A percentile compares a stretch with the other conserved stretches of the same genome.
Conservation (phyloP, 2,113 vertebrate species). For the Seriola quinqueradiata region DNA sequence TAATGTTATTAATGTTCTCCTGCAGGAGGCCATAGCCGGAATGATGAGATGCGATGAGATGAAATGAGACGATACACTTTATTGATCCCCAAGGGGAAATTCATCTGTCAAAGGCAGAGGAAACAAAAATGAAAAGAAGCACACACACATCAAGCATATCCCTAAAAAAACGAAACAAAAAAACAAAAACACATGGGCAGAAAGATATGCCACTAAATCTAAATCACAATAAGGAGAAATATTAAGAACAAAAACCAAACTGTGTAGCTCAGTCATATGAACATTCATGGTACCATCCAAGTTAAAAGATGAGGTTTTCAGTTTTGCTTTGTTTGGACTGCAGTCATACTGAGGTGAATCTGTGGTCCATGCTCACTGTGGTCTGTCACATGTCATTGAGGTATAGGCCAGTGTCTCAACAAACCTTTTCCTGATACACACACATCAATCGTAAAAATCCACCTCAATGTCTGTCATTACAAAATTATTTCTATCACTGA, state of each 20-base stretch:
- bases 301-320: background rate
- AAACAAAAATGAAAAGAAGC: slow-evolving; percentile 58
- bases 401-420: background rate
- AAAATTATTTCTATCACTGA: slow-evolving; percentile 2
- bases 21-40: slow-evolving; percentile 59
- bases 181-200: background rate
- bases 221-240: slow-evolving; percentile 1
- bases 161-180: slow-evolving; percentile 15
- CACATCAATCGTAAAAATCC: background rate
- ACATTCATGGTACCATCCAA: background rate
- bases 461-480: background rate
- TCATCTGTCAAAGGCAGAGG: slow-evolving; percentile 61
- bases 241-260: background rate
- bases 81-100: slow-evolving; percentile 78
- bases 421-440: slow-evolving; percentile 7
- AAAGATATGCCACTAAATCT: slow-evolving; percentile 6
- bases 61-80: slow-evolving; percentile 74
- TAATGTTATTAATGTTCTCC: slow-evolving; percentile 71
- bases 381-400: background rate
- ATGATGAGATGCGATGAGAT: slow-evolving; percentile 73
- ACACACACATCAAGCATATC: slow-evolving; percentile 53
- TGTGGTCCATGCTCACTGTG: background rate
- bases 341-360: background rate
- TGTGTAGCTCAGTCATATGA: background rate
- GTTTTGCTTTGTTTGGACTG: background rate